phyloP scores from a whole-genome alignment of 2,797 vertebrate genomes.

The Ptychadena robeensis region DNA sequence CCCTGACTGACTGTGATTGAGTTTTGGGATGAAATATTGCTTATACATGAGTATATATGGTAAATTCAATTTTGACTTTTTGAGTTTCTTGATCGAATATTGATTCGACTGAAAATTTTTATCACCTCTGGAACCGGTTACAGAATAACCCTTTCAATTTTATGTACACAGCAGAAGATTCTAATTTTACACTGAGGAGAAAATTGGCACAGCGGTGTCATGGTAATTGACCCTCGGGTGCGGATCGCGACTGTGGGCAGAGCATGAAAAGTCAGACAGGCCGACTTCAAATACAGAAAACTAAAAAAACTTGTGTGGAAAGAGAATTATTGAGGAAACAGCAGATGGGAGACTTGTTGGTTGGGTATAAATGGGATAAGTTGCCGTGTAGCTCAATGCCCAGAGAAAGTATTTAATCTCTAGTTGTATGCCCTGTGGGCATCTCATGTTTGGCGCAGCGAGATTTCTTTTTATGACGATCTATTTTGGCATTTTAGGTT shows the following conservation, averaged over 20 bases:
- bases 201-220: not conserved
- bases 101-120: not conserved
- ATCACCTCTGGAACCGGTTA: not conserved
- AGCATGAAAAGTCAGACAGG: not conserved
- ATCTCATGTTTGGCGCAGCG: not conserved
- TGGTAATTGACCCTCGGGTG: not conserved
- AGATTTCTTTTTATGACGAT: not conserved
- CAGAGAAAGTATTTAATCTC: not conserved
- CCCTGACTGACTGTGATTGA: too few species aligned
- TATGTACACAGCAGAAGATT: not conserved
- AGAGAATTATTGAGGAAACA: not conserved
- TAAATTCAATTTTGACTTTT: too few species aligned
- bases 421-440: not conserved
- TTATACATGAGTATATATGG: too few species aligned
- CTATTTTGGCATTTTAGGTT: not conserved
- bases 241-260: not conserved
- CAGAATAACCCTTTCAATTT: not conserved
- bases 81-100: too few species aligned
- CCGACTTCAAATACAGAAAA: constrained; percentile 21
- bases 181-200: not conserved
- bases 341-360: not conserved
- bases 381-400: constrained; percentile 13
- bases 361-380: not conserved
- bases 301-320: not conserved
- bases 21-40: too few species aligned